A percentile compares a stretch with the other conserved stretches of the same genome.
Conservation (phyloP, 1,140 invertebrate genomes). For the Aphidius gifuensis region DNA sequence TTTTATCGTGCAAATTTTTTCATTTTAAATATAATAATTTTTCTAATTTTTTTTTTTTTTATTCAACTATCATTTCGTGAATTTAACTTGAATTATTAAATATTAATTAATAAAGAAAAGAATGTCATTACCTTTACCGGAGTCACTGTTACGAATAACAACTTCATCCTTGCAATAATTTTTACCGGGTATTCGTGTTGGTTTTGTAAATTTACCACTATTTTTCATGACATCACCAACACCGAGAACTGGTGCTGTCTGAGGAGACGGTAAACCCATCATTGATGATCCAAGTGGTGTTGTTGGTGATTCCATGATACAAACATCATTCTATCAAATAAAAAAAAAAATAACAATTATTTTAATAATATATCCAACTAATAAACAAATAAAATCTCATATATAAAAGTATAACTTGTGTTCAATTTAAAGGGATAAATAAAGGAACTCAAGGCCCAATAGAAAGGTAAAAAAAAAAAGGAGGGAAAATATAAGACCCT, state of each 20-base stretch:
- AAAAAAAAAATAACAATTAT: not conserved
- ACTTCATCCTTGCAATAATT: constrained; percentile 92
- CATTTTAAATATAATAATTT: constrained; percentile 24
- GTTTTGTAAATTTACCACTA: constrained; percentile 82
- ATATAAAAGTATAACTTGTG: no score
- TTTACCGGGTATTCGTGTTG: constrained; percentile 86
- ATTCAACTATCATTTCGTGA: constrained; percentile 4
- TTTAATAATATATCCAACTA: not conserved
- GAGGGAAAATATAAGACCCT: no score
- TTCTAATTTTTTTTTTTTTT: constrained; percentile 11
- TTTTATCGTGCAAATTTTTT: constrained; percentile 50
- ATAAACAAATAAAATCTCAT: no score
- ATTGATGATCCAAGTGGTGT: constrained; percentile 38
- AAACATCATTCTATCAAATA: constrained; percentile 31
- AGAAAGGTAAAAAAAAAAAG: no score
- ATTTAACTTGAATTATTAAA: not conserved
- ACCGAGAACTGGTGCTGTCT: constrained; percentile 60
- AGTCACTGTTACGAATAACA: constrained; percentile 88
- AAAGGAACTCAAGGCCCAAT: no score
- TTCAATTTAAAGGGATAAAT: no score
- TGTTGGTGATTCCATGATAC: constrained; percentile 42
- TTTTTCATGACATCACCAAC: constrained; percentile 82
- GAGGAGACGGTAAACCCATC: constrained; percentile 44
- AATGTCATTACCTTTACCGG: constrained; percentile 78
- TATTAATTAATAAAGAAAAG: constrained; percentile 16